phyloP scores from a whole-genome alignment of 1,140 invertebrate genomes.

The Drosophila kepulauana region DNA sequence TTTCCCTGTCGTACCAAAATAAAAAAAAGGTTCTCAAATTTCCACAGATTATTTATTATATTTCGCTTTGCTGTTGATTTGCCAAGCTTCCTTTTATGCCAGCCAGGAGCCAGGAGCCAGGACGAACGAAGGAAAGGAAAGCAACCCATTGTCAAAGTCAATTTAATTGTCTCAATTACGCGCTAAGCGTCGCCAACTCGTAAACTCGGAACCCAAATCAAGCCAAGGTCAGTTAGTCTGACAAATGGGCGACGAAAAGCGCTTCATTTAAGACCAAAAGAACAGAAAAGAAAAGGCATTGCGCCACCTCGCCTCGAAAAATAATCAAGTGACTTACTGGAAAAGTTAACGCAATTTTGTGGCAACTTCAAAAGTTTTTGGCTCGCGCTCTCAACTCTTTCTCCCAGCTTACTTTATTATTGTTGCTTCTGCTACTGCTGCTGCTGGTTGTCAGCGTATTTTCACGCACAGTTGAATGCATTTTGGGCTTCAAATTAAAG shows the following conservation, averaged over 20 bases:
- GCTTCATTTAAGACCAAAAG: conserved; percentile 56
- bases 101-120: background rate
- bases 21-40: conserved; percentile 11
- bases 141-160: conserved; percentile 71
- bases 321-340: conserved; percentile 80
- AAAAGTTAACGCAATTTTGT: conserved; percentile 82
- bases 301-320: conserved; percentile 26
- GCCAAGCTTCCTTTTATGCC: conserved; percentile 51
- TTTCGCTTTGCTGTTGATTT: conserved; percentile 72
- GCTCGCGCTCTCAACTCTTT: background rate
- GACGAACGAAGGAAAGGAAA: background rate
- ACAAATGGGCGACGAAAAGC: background rate
- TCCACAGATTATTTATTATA: conserved; percentile 68
- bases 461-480: conserved; percentile 80
- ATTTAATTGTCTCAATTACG: conserved; percentile 83
- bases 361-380: conserved; percentile 78
- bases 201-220: conserved; percentile 63
- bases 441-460: conserved; percentile 22
- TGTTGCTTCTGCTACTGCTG: too few relatives aligned
- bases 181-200: conserved; percentile 68
- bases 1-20: conserved; percentile 31
- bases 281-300: conserved; percentile 29
- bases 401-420: background rate
- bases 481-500: conserved; percentile 50
- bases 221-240: conserved; percentile 42